Evolutionary conservation across 1,140 invertebrate genomes (phyloP).

Genomic region (Eueides isabella): DNA sequence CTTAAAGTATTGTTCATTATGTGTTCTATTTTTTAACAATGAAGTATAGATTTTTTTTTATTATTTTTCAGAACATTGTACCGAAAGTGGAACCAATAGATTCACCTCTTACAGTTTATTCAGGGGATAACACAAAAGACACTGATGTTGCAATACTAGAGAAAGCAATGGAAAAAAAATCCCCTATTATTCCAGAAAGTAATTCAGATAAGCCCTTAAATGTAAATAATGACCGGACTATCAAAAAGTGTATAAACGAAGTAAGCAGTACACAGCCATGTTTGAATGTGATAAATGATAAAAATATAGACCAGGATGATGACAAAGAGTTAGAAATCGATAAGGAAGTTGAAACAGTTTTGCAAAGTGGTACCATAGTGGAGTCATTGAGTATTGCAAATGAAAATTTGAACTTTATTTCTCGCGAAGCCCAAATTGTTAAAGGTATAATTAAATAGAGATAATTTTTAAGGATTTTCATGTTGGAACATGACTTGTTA

Average conservation of each 20-base stretch:
- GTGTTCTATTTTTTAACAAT: too few relatives aligned
- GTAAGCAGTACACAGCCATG: conserved; percentile 75
- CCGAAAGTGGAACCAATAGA: conserved; percentile 73
- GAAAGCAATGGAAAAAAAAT: conserved; percentile 65
- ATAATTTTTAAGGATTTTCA: not conserved
- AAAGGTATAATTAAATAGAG: conserved; percentile 67
- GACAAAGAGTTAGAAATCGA: conserved; percentile 77
- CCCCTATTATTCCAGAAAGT: conserved; percentile 53
- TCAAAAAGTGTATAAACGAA: conserved; percentile 74
- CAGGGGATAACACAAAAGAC: conserved; percentile 74
- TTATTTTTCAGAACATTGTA: conserved; percentile 65
- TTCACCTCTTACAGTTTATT: conserved; percentile 72
- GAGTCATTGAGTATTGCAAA: conserved; percentile 73
- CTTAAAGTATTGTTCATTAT: too few relatives aligned
- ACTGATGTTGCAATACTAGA: conserved; percentile 70
- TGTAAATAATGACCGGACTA: conserved; percentile 47
- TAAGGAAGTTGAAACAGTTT: conserved; percentile 74
- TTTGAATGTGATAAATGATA: conserved; percentile 59
- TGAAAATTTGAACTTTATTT: conserved; percentile 69
- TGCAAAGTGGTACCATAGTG: conserved; percentile 76
- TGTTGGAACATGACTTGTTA: too few relatives aligned
- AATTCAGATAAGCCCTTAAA: conserved; percentile 49
- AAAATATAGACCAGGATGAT: conserved; percentile 55
- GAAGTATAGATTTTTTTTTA: not conserved
- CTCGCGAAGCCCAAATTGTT: conserved; percentile 63